Percentiles rank a stretch among this genome's conserved stretches.
phyloP scores from a whole-genome alignment of 2,888 invertebrate genomes.

The Tinea pellionella region DNA sequence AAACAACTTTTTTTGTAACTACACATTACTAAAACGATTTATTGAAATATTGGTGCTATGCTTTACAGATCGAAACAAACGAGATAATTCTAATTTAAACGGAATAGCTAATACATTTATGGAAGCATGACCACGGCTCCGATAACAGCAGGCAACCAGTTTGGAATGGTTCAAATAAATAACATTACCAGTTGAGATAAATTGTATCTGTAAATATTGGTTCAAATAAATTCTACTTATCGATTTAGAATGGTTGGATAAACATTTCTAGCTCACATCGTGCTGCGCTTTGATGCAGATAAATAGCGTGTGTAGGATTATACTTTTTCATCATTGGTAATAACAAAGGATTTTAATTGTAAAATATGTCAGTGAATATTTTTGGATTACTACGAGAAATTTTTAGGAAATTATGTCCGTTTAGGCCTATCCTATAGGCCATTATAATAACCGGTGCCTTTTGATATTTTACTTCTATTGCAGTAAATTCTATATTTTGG shows the following conservation, averaged over 20 bases:
- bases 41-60: neutral
- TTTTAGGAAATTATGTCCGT: too few species aligned
- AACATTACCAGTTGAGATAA: slow-evolving; percentile 58
- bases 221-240: slow-evolving; percentile 50
- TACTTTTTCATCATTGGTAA: too few species aligned
- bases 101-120: slow-evolving; percentile 55
- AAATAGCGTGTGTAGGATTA: slow-evolving; percentile 15
- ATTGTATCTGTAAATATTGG: slow-evolving; percentile 58
- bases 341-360: too few species aligned
- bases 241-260: slow-evolving; percentile 35
- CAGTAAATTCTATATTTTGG: too few species aligned
- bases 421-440: too few species aligned
- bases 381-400: too few species aligned
- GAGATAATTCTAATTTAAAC: slow-evolving; percentile 52
- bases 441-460: too few species aligned
- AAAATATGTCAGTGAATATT: too few species aligned
- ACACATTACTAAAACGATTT: too few species aligned
- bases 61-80: slow-evolving; percentile 25
- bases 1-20: too few species aligned
- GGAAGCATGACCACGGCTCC: slow-evolving; percentile 42
- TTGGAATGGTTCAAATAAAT: slow-evolving; percentile 55
- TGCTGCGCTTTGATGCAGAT: slow-evolving; percentile 25
- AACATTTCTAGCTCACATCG: slow-evolving; percentile 29
- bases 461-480: too few species aligned
- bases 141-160: slow-evolving; percentile 58